Base-by-base conservation (phyloP, 2,888 invertebrate genomes). In the Drosophila neotestacea region DNA sequence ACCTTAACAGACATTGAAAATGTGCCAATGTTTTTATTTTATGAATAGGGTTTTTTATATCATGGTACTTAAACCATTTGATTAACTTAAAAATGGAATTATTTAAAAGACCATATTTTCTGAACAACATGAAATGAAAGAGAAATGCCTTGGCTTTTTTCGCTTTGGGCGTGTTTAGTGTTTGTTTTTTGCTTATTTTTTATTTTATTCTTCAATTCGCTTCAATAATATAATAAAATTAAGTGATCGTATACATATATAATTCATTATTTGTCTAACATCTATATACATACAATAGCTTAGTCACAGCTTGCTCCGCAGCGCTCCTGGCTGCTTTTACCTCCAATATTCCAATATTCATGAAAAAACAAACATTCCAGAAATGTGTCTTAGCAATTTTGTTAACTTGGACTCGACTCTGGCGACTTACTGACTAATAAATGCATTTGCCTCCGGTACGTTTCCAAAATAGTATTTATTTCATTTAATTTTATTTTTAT, bases 401-500 rank as follows among this genome's bases (percentile, higher is more conserved):
- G 60, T 74, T 59, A 54, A 61, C 63, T 67, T 51, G 66, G 70
- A 70, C 66, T 59, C 66, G 64, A 69, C 62, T 77, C 69, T 77
- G 80, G 68, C 65, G 65, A 70, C 77, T 87, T 85, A 85, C 52
- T 39, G 50, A 73, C 85, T 91, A 91, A 87, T 92, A 92, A 92
- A 92, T 92, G 91, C 91, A 91, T 89, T 91, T 88, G 88, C 79
- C 86, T 90, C 91, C 86, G 90, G 90, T 91, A 92, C 92, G 88
- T 52, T 51, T 59, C 41, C 55, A 48, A 64, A 58, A n/a, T 36
- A 61, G 42, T 58, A 66, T 63, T 39, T 44, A 36, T 51, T 54
- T 38, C 51, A 41, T 62, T 27, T 30, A 56, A 44, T 47, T 30
- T 38, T 38, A 42, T 48, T 56, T 58, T 61, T 7, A 32, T 7